Evolutionary conservation across 2,113 vertebrate genomes (phyloP).

Genomic region (Platichthys stellatus): DNA sequence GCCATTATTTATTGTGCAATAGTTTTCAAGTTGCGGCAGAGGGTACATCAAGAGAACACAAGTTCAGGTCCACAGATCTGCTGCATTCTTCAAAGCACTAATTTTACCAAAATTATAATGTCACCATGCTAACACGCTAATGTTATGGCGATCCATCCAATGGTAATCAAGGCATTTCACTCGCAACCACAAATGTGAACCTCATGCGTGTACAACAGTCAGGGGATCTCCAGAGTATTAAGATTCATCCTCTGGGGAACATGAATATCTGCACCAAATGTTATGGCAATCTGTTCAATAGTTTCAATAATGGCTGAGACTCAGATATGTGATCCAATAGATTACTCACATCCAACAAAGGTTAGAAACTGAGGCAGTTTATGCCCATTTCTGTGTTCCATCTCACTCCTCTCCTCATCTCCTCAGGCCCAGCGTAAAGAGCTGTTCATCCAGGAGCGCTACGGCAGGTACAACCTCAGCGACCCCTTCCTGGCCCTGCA

Average conservation of each 20-base stretch:
- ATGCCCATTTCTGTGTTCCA: background rate
- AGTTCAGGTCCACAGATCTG: too few relatives aligned
- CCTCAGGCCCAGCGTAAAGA: constrained; percentile 91
- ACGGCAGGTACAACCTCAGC: constrained; percentile 95
- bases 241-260: background rate
- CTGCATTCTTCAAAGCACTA: too few relatives aligned
- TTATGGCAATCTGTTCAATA: background rate
- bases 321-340: background rate
- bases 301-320: background rate
- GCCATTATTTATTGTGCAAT: background rate
- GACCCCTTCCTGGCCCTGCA: constrained; percentile 95
- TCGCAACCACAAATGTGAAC: background rate
- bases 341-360: background rate
- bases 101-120: too few relatives aligned
- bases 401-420: background rate
- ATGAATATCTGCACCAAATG: background rate
- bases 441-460: constrained; percentile 92
- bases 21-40: too few relatives aligned
- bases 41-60: too few relatives aligned
- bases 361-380: background rate
- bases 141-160: background rate
- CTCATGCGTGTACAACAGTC: background rate
- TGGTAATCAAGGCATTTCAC: background rate
- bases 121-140: background rate
- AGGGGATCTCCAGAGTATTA: too few relatives aligned